Evolutionary conservation across 35 echinoderm and acorn worm species (phyloP).

Genomic region (Apostichopus californicus): DNA sequence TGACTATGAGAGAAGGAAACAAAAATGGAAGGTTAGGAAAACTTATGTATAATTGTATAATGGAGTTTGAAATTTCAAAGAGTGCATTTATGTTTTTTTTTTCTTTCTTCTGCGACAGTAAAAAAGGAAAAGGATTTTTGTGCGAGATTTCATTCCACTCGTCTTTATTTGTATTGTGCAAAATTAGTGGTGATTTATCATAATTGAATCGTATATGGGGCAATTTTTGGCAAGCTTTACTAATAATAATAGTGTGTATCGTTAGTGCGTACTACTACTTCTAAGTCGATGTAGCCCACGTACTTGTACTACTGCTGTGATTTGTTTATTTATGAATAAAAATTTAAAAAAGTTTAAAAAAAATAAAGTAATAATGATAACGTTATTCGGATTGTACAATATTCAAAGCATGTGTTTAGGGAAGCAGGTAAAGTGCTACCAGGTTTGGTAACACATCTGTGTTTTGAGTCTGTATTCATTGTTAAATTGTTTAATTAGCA

Average conservation of each 20-base stretch:
- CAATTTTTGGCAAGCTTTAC: conserved; percentile 32
- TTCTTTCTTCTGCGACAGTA: conserved; percentile 37
- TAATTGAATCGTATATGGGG: not conserved
- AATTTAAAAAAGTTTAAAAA: not conserved
- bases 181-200: conserved; percentile 16
- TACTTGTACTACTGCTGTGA: conserved; percentile 29
- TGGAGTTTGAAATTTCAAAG: conserved; percentile 27
- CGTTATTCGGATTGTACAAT: not conserved
- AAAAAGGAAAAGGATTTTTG: not conserved
- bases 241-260: not conserved
- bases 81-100: conserved; percentile 33
- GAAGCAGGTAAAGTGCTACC: not conserved
- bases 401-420: conserved; percentile 30
- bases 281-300: not conserved
- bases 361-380: too few species aligned
- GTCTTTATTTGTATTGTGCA: conserved; percentile 25
- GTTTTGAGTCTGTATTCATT: not conserved
- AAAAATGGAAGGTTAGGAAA: not conserved
- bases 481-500: not conserved
- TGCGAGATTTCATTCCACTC: conserved; percentile 40
- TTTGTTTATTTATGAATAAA: not conserved
- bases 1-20: not conserved
- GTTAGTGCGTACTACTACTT: not conserved
- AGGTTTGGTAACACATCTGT: not conserved
- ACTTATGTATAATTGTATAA: conserved; percentile 8